Evolutionary conservation across 2,888 invertebrate species (phyloP).

Genomic region (Orthosia gracilis): DNA sequence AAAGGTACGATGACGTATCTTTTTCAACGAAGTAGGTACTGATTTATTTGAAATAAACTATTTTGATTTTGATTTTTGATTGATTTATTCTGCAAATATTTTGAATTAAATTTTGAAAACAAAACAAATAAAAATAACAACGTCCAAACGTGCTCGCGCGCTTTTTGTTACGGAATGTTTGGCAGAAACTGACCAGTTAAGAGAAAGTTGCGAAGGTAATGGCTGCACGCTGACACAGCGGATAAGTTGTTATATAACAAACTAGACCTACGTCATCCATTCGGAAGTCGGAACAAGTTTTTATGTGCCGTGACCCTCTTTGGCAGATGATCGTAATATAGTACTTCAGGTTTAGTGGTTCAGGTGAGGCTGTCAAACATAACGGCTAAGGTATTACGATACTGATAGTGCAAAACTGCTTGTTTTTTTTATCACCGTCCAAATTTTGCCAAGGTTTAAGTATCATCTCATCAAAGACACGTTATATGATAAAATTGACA

Average conservation of each 20-base stretch:
- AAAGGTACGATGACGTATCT: too few species aligned
- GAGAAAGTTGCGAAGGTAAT: slow-evolving; percentile 69
- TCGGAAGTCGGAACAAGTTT: slow-evolving; percentile 31
- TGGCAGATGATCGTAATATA: slow-evolving; percentile 9
- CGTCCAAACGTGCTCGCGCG: slow-evolving; percentile 41
- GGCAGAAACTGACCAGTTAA: slow-evolving; percentile 57
- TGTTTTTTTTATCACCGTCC: too few species aligned
- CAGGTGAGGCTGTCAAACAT: background rate
- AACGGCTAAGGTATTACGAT: slow-evolving; percentile 24
- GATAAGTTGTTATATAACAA: slow-evolving; percentile 55
- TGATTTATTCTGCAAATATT: slow-evolving; percentile 1
- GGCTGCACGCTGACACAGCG: slow-evolving; percentile 50
- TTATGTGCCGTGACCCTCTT: slow-evolving; percentile 48
- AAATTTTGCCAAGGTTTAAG: too few species aligned
- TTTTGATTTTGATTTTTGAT: too few species aligned
- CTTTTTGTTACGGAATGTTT: slow-evolving; percentile 57
- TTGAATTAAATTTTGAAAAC: too few species aligned
- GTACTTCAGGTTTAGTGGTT: background rate
- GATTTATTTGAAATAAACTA: too few species aligned
- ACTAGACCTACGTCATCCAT: slow-evolving; percentile 49
- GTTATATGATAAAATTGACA: too few species aligned
- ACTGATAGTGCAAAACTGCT: too few species aligned
- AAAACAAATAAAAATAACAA: background rate
- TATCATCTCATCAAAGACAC: too few species aligned
- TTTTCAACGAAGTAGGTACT: too few species aligned